These are phyloP conservation scores for Bolborhynchus lineola DNA, from an alignment of 2,113 vertebrate species.

Conservation along the genomic window DNA sequence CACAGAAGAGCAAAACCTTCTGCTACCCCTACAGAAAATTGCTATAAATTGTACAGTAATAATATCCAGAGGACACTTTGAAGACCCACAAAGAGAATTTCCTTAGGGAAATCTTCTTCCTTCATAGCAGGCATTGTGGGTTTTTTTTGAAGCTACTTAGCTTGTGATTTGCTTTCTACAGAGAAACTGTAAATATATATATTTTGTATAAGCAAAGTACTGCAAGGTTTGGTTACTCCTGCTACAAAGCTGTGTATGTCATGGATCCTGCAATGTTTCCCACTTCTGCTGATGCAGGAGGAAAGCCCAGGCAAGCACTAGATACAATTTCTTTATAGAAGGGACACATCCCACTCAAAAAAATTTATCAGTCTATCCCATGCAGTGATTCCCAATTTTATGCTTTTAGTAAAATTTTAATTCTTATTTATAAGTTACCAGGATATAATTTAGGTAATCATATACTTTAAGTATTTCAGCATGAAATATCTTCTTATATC, in stretches of 20 bases:
- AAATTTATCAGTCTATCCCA: not conserved
- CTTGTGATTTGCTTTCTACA: not conserved
- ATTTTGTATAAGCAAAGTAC: not conserved
- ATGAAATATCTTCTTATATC: not conserved
- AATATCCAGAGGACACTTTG: not conserved
- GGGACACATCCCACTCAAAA: not conserved
- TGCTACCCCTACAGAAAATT: not conserved
- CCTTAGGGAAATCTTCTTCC: not conserved
- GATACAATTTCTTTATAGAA: not conserved
- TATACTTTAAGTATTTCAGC: not conserved
- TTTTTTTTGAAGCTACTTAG: not conserved
- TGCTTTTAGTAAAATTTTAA: not conserved
- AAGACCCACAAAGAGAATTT: not conserved
- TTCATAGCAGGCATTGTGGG: not conserved
- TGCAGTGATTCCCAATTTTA: not conserved
- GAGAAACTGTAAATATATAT: not conserved
- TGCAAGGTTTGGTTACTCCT: not conserved
- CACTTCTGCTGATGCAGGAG: not conserved
- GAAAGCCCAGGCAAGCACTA: not conserved
- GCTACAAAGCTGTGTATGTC: not conserved
- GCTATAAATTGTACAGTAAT: accelerated
- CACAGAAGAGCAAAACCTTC: not conserved
- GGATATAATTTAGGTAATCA: not conserved
- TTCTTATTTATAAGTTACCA: not conserved
- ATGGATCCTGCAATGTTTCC: not conserved